Percentiles rank a stretch among this genome's conserved stretches.
Conservation (phyloP, 2,113 vertebrate genomes). For the Dunckerocampus dactyliophorus region DNA sequence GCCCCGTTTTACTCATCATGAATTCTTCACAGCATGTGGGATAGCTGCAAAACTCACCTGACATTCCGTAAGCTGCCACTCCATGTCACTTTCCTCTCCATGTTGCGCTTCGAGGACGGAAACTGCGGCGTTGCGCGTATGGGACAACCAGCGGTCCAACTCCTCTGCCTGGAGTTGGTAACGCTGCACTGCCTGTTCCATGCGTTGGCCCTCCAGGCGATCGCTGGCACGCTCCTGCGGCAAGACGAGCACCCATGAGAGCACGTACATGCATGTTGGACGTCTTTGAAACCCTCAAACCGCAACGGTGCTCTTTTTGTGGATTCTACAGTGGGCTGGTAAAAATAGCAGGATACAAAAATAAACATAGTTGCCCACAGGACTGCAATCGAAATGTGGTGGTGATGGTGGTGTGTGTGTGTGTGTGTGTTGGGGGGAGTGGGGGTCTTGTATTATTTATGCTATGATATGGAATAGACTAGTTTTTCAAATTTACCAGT, state of each 20-base stretch:
- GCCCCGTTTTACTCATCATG: constrained; percentile 14
- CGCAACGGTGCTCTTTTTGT: no score
- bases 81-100: constrained; percentile 81
- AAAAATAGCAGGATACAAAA: no score
- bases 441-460: no score
- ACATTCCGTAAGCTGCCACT: constrained; percentile 86
- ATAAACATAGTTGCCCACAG: no score
- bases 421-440: no score
- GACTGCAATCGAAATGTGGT: no score
- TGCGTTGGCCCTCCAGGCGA: constrained; percentile 85
- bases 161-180: constrained; percentile 82
- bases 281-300: no score
- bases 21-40: neutral
- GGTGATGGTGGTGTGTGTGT: no score
- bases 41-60: constrained; percentile 74
- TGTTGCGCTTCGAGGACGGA: constrained; percentile 61
- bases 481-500: no score
- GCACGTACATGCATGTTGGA: no score
- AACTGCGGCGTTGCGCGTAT: constrained; percentile 71
- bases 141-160: constrained; percentile 84
- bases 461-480: no score
- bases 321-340: no score
- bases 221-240: constrained; percentile 86
- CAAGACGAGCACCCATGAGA: neutral
- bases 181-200: constrained; percentile 84